Base-by-base conservation (phyloP, 2,888 invertebrate genomes). In the Strigamia crassipes region DNA sequence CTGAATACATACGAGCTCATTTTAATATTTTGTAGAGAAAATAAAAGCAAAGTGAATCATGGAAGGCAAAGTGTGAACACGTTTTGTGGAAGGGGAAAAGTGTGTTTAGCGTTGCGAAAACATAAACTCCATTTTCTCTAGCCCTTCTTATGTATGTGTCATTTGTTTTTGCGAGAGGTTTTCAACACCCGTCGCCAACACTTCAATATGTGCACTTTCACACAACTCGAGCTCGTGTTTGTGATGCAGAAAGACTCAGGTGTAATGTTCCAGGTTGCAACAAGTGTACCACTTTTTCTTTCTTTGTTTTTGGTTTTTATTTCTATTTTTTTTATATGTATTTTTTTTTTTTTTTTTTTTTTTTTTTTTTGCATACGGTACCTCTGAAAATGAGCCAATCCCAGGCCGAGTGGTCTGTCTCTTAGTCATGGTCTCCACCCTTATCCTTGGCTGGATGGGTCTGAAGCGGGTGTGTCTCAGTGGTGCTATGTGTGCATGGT, bases 1-100 rank as follows among this genome's bases (percentile, higher is more conserved):
- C 73, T 73, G 73, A 73, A 73, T 73, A 73, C 73, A 73, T 73
- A 73, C 73, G 73, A 73, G 27, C 73, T 73, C 73, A 73, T 73
- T 73, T 73, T 73, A 27, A 31, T 27, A 15, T 10, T 18, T 12
- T 27, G 31, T 13, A 6, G 31, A 27, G 73, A 73, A 31, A 73
- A 73, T 73, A 73, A 73, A 73, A 31, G 23, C 15, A 15, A 61
- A 66, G 66, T 27, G 66, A 66, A 31, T 66, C 23, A 66, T 66
- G 66, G 21, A 13, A 66, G 73, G 23, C 31, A 73, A 73, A 73
- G 73, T 73, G 73, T 12, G 31, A 73, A 73, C 31, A 31, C 31
- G 31, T 73, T 31, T 38, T 38, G 38, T 38, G 18, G 6, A 18
- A 18, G 21, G 56, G 56, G 23, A 27, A 73, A 73, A 73, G 73